Base-by-base conservation (phyloP, 2,113 vertebrate species). In the Promerops cafer region DNA sequence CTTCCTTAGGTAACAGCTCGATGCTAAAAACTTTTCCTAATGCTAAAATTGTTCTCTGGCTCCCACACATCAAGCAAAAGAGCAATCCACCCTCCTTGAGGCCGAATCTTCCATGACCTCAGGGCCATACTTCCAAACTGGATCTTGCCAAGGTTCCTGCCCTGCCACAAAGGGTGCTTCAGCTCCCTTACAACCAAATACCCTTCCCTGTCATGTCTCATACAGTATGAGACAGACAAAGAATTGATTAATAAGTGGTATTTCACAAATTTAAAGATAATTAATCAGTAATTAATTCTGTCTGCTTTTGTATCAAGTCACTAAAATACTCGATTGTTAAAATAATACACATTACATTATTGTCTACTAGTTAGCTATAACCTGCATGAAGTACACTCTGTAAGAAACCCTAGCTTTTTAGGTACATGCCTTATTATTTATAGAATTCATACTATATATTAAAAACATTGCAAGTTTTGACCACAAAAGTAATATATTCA, bases 1-100 rank as follows among this genome's bases (percentile, higher is more conserved):
- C 22, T 50, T 69, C 35, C 24, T 40, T 35, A 56, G 37, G 28
- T 14, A 76, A 71, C 30, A 75, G 19, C 7, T 26, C 2, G 0
- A 5, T 7, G 17, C 9, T n/a, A 52, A 70, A 54, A 75, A 37
- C 5, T 59, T 64, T 40, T 35, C 53, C 22, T 70, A 54, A 33
- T 16, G 33, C 17, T 21, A 50, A 40, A 80, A 60, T 11, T 50
- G 20, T 71, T 81, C 31, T 65, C 2, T 0, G 13, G 19, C 12
- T 50, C 13, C n/a, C 19, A n/a, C 19, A 59, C 0, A 0, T 40
- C 18, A 82, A 40, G 35, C 6, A 59, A 50, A 28, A 24, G 20
- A 70, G 44, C 30, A 42, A 70, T 19, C 44, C 19, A 59, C 12
- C 19, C 19, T 16, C 30, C 44, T 23, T 59, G 79, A 59, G 40